Percentiles rank a stretch among this genome's conserved stretches.
phyloP scores from a whole-genome alignment of 1,140 invertebrate species.

The Sipha flava region DNA sequence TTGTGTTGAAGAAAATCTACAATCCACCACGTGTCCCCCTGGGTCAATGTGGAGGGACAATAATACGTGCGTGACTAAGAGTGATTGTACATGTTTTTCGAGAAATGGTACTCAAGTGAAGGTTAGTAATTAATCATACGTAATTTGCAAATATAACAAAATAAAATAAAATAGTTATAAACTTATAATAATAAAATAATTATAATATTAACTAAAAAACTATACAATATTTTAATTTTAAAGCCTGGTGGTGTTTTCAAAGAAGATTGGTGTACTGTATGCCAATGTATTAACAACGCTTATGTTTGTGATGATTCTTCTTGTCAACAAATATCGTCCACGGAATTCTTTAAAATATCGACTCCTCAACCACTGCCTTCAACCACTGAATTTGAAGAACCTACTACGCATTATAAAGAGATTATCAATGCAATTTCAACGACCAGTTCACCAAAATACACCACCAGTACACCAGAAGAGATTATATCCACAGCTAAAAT shows the following conservation, averaged over 20 bases:
- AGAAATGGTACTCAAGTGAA: slow-evolving; percentile 54
- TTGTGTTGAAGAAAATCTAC: slow-evolving; percentile 35
- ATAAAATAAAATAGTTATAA: too few species aligned
- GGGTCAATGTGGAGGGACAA: slow-evolving; percentile 56
- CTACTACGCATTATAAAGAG: background rate
- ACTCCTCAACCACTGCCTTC: background rate
- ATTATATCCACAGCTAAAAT: background rate
- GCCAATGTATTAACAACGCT: slow-evolving; percentile 68
- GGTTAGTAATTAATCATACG: too few species aligned
- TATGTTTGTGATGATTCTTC: slow-evolving; percentile 54
- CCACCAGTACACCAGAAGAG: background rate
- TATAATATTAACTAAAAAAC: slow-evolving; percentile 17
- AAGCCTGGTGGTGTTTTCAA: slow-evolving; percentile 52
- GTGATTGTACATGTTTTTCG: slow-evolving; percentile 62
- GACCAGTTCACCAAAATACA: background rate
- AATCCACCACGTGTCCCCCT: slow-evolving; percentile 40
- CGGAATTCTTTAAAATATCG: slow-evolving; percentile 7
- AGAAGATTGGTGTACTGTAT: slow-evolving; percentile 56
- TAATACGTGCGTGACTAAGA: slow-evolving; percentile 55
- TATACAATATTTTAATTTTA: slow-evolving; percentile 35
- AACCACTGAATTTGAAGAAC: background rate
- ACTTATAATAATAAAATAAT: background rate
- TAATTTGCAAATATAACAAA: too few species aligned
- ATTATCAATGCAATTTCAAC: slow-evolving; percentile 25
- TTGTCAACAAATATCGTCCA: slow-evolving; percentile 41